These are phyloP conservation scores for Myrmophylax atrothorax DNA, from an alignment of 2,113 vertebrate genomes.

Conservation along the genomic window DNA sequence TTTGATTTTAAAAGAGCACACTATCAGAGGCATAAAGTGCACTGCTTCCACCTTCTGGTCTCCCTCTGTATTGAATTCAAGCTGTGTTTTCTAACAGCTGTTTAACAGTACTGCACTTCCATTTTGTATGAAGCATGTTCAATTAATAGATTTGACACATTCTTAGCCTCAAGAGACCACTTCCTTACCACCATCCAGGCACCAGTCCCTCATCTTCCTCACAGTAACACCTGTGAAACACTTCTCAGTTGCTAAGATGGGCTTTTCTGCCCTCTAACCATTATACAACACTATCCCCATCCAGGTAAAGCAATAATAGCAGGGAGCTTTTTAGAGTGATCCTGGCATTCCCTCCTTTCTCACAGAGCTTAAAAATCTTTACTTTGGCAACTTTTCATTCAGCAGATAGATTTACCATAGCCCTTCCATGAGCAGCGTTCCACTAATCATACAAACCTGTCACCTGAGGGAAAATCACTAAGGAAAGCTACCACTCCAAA, in stretches of 20 bases:
- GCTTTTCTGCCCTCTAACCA: neutral
- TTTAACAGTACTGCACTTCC: neutral
- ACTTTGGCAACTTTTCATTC: neutral
- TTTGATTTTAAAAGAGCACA: neutral
- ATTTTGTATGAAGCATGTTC: fast-evolving
- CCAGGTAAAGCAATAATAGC: fast-evolving
- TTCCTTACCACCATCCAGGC: neutral
- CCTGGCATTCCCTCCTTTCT: neutral
- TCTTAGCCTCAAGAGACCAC: neutral
- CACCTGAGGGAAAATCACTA: neutral
- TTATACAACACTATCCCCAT: neutral
- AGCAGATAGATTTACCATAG: neutral
- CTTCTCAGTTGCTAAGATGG: neutral
- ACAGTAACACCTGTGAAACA: neutral
- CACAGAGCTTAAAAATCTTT: neutral
- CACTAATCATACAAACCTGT: neutral
- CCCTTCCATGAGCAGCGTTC: neutral
- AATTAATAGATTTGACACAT: no score
- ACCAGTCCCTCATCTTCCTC: neutral
- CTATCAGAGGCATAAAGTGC: neutral
- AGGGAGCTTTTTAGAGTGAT: neutral
- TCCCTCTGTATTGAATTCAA: neutral
- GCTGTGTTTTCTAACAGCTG: neutral
- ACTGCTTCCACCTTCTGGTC: slow-evolving; percentile 59
- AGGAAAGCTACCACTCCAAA: neutral